Evolutionary conservation across 1,140 invertebrate genomes (phyloP).

Genomic region (Saxidomus purpurata): DNA sequence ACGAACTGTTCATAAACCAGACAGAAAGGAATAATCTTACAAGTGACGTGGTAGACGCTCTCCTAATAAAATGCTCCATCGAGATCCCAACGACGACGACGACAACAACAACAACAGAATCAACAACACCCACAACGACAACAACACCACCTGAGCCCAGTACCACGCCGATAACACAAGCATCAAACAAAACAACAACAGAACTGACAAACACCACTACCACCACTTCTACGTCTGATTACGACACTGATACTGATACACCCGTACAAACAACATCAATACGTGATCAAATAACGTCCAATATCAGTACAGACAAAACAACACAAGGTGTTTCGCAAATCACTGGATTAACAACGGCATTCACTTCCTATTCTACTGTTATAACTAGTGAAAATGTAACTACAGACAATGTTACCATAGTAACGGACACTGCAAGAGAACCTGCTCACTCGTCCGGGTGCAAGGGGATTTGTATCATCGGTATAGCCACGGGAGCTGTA

Average conservation of each 20-base stretch:
- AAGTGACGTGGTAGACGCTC: background rate
- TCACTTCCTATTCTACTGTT: background rate
- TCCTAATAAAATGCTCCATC: constrained; percentile 23
- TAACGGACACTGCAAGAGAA: background rate
- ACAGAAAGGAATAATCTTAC: background rate
- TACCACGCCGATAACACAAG: background rate
- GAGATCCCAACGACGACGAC: constrained; percentile 37
- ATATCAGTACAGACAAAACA: background rate
- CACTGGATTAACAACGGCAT: background rate
- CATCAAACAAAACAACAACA: background rate
- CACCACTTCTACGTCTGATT: background rate
- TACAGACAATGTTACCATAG: background rate
- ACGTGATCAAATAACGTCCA: background rate
- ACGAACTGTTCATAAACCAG: constrained; percentile 16
- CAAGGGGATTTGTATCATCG: background rate
- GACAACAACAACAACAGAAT: background rate
- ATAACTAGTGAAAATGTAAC: constrained; percentile 10
- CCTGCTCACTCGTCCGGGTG: background rate
- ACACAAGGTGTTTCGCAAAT: too few relatives aligned
- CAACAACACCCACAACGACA: background rate
- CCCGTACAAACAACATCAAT: background rate
- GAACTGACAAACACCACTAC: background rate
- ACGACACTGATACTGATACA: background rate
- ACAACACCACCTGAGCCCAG: background rate
- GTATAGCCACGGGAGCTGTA: background rate